Conservation (phyloP, 2,888 invertebrate species). For the Cotesia congregata region DNA sequence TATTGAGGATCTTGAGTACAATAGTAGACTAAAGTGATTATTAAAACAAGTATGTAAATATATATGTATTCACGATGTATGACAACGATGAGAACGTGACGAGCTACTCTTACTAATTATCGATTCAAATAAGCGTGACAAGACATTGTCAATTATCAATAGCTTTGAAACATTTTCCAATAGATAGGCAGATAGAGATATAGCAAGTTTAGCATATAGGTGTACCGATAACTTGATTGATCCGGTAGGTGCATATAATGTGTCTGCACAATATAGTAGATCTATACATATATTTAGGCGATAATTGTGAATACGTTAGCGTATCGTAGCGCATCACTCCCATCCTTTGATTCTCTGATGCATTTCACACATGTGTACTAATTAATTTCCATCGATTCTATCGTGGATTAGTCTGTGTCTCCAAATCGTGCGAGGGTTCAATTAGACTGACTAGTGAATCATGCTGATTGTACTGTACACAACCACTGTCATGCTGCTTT, state of each 20-base stretch:
- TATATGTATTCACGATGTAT: background rate
- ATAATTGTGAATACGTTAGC: slow-evolving; percentile 4
- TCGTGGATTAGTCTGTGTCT: background rate
- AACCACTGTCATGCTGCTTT: slow-evolving; percentile 3
- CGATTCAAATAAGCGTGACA: background rate
- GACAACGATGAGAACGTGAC: background rate
- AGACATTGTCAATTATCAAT: background rate
- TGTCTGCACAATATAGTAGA: background rate
- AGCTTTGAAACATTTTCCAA: background rate
- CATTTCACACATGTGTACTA: slow-evolving; percentile 5
- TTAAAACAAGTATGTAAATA: background rate
- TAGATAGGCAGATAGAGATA: background rate
- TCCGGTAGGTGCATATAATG: slow-evolving; percentile 26
- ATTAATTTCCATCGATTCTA: slow-evolving; percentile 32
- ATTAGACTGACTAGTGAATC: slow-evolving; percentile 29
- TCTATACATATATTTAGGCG: background rate
- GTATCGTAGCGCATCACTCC: slow-evolving; percentile 17
- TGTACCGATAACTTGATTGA: background rate
- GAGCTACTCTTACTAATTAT: background rate
- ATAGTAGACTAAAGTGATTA: background rate
- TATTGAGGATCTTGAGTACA: background rate
- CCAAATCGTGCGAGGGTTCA: slow-evolving; percentile 18
- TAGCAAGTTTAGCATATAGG: background rate
- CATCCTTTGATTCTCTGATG: slow-evolving; percentile 13
- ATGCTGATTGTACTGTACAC: slow-evolving; percentile 18